Evolutionary conservation across 1,140 invertebrate genomes (phyloP), one percentile per base, ranked within the genome.

Genomic region (Drosophila nebulosa): DNA sequence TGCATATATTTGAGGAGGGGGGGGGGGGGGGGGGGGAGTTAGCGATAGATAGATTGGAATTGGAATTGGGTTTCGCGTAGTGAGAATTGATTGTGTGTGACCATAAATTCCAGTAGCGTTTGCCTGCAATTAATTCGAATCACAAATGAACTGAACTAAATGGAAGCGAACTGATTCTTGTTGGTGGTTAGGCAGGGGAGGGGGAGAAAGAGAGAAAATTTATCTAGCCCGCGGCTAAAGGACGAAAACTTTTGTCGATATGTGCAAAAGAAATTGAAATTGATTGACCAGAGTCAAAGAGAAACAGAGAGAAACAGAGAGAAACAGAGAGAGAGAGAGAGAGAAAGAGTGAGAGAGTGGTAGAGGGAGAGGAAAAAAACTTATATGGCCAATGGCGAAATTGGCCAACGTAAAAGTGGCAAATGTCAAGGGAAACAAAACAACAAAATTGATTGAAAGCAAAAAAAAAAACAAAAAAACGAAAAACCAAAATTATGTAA

Each of bases 41-140:
- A 42, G 57, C n/a, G n/a, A n/a, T n/a, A n/a, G 42, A 69, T 2
- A 27, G 26, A 14, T n/a, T 32, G 46, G 5, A 10, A 30, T 26
- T 3, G 39, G 22, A 3, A 26, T 60, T 3, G 42, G 36, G n/a
- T 10, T 2, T n/a, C 3, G 5, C 1, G 51, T 26, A n/a, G 24
- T 14, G 24, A 22, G 24, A 27, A 60, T 65, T 59, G 62, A 74
- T 69, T 66, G 21, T 53, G 65, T 69, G 61, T 53, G 75, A 65
- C 72, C 79, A 86, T 81, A 88, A 86, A 86, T 86, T 86, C 83
- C 83, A 86, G 83, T 66, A 64, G 78, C 78, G 60, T 67, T 50
- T 53, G 55, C 30, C 67, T 70, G 83, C 75, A 86, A 86, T 86
- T 86, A 86, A 86, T 86, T 88, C 74, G 63, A 53, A 26, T 27